Percentiles rank a stretch among this genome's conserved stretches.
These are phyloP conservation scores for Drosophila imparisetae DNA, from an alignment of 2,888 invertebrate genomes.

Conservation along the genomic window DNA sequence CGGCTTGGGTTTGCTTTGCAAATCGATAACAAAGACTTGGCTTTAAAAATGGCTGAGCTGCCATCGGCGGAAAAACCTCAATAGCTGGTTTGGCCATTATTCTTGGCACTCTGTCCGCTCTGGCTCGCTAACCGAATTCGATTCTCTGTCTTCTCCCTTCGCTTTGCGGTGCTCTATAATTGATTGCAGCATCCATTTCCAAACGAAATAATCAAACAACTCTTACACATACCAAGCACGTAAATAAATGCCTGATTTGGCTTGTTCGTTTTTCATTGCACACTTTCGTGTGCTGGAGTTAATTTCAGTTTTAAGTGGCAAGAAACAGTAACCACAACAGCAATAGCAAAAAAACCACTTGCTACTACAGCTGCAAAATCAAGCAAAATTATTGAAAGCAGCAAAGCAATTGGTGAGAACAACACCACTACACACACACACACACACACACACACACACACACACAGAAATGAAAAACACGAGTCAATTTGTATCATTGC, in stretches of 20 bases:
- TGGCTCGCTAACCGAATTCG: conserved; percentile 49
- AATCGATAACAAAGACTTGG: conserved; percentile 68
- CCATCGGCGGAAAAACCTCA: conserved; percentile 43
- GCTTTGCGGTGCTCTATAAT: conserved; percentile 63
- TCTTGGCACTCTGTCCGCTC: conserved; percentile 40
- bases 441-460: not conserved
- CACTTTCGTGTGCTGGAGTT: conserved; percentile 67
- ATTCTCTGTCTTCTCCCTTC: conserved; percentile 24
- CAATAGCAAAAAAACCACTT: conserved; percentile 30
- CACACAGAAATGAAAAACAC: conserved; percentile 51
- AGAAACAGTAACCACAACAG: conserved; percentile 14
- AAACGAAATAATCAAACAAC: conserved; percentile 75
- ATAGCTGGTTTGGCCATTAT: conserved; percentile 55
- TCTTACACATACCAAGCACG: conserved; percentile 12
- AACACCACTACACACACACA: not conserved
- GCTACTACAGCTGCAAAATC: conserved; percentile 43
- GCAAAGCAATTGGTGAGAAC: conserved; percentile 38
- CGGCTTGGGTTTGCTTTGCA: conserved; percentile 26
- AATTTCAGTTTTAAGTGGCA: conserved; percentile 73
- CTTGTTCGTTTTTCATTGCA: conserved; percentile 54
- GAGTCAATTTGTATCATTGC: conserved; percentile 71
- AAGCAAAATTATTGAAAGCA: conserved; percentile 64
- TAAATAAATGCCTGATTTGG: conserved; percentile 35
- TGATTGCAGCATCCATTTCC: conserved; percentile 76
- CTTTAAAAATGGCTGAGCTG: conserved; percentile 57